phyloP scores from a whole-genome alignment of 35 echinoderm and acorn worm genomes.

The Amphiura filiformis region DNA sequence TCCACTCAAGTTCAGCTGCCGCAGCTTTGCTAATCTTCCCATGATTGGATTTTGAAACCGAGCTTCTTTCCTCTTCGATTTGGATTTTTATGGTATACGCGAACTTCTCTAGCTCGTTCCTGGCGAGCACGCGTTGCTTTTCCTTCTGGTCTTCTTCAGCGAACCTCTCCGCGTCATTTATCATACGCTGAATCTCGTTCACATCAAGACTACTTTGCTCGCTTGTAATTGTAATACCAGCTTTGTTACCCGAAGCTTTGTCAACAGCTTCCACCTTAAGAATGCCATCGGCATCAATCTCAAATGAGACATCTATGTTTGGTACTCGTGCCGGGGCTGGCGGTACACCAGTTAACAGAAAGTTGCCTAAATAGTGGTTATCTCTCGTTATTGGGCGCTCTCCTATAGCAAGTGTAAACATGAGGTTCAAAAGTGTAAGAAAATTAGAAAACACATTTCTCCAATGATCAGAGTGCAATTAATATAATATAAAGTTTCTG shows the following conservation, averaged over 20 bases:
- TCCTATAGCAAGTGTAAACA: constrained; percentile 1
- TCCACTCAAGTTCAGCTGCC: background rate
- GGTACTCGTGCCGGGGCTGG: constrained; percentile 65
- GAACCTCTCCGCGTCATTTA: constrained; percentile 65
- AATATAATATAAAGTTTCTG: background rate
- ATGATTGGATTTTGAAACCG: background rate
- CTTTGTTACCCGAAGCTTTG: constrained; percentile 70
- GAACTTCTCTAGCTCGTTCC: constrained; percentile 58
- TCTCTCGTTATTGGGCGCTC: constrained; percentile 69
- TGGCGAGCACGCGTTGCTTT: constrained; percentile 58
- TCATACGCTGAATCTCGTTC: constrained; percentile 70
- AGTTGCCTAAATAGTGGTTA: constrained; percentile 63
- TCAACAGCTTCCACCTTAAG: constrained; percentile 50
- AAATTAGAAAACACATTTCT: background rate
- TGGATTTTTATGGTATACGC: constrained; percentile 70
- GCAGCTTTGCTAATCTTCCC: background rate
- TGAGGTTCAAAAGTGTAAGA: background rate
- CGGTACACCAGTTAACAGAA: constrained; percentile 59
- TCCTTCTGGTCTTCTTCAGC: constrained; percentile 60
- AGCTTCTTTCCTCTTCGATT: constrained; percentile 42
- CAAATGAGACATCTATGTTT: constrained; percentile 63
- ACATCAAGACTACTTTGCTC: constrained; percentile 57
- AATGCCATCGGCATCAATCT: constrained; percentile 66
- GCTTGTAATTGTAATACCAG: constrained; percentile 66
- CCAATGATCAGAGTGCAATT: background rate